Evolutionary conservation across 2,888 invertebrate species (phyloP).

Genomic region (Leuctra nigra): DNA sequence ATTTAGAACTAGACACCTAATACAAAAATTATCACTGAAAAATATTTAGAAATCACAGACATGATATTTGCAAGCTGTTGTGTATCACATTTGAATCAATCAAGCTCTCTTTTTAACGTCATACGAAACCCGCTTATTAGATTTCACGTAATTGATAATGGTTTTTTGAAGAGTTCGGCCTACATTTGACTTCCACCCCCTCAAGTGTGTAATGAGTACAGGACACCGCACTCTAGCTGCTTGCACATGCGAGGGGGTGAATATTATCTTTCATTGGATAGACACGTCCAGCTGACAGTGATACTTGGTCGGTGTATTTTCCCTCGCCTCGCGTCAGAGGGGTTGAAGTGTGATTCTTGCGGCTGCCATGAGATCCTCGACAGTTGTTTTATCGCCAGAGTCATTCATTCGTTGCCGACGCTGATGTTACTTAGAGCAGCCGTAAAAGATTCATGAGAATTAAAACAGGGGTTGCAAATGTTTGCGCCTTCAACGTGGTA

Average conservation of each 20-base stretch:
- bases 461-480: neutral
- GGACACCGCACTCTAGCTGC: neutral
- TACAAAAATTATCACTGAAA: too few species aligned
- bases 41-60: too few species aligned
- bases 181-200: neutral
- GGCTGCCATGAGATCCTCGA: constrained; percentile 20
- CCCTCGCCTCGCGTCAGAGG: neutral
- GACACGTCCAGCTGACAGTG: neutral
- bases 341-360: constrained; percentile 21
- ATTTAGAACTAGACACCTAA: too few species aligned
- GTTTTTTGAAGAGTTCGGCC: too few species aligned
- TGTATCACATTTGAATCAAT: too few species aligned
- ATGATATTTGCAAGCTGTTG: too few species aligned
- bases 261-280: neutral
- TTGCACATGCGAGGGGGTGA: neutral
- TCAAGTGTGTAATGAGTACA: neutral
- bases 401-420: constrained; percentile 5
- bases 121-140: too few species aligned
- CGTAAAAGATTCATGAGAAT: constrained; percentile 3
- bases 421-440: neutral
- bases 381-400: constrained; percentile 19
- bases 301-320: neutral
- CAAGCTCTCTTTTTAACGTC: too few species aligned
- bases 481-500: too few species aligned
- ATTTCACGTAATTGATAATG: too few species aligned